Evolutionary conservation across 2,113 vertebrate species (phyloP).

Genomic region (Istiophorus platypterus): DNA sequence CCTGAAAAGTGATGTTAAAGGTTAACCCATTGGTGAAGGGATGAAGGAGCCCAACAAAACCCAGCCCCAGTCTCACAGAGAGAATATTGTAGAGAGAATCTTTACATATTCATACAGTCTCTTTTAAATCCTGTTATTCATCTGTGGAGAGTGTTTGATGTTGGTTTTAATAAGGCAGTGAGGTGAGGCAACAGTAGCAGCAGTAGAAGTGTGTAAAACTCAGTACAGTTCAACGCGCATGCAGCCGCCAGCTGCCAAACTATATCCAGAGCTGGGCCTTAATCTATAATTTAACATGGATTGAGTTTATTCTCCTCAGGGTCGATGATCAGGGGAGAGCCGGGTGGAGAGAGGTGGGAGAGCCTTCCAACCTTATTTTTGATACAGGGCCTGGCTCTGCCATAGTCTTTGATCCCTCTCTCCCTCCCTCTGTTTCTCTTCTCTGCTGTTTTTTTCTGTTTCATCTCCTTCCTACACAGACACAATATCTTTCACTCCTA

Average conservation of each 20-base stretch:
- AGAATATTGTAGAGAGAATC: conserved; percentile 36
- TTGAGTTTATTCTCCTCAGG: conserved; percentile 76
- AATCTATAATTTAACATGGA: conserved; percentile 86
- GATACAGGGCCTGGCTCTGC: conserved; percentile 57
- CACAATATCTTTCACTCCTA: conserved; percentile 28
- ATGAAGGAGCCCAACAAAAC: conserved; percentile 19
- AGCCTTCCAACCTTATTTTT: conserved; percentile 64
- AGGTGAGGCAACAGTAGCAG: conserved; percentile 75
- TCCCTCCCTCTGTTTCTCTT: conserved; percentile 21
- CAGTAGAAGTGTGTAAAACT: conserved; percentile 49
- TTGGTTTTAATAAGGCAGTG: conserved; percentile 76
- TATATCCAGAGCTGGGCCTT: conserved; percentile 68
- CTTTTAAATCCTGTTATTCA: conserved; percentile 66
- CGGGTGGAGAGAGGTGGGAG: conserved; percentile 57
- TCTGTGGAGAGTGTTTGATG: conserved; percentile 75
- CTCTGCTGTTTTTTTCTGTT: conserved; percentile 33
- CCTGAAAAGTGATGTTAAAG: conserved; percentile 30
- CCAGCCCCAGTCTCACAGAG: conserved; percentile 7
- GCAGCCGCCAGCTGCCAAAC: conserved; percentile 65
- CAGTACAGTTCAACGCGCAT: conserved; percentile 42
- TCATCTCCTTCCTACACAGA: conserved; percentile 44
- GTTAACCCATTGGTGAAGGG: conserved; percentile 19
- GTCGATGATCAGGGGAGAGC: conserved; percentile 70
- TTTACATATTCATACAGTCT: conserved; percentile 74
- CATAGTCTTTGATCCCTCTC: conserved; percentile 64